Base-by-base conservation (phyloP, 2,888 invertebrate species). In the Gymnoscelis rufifasciata region DNA sequence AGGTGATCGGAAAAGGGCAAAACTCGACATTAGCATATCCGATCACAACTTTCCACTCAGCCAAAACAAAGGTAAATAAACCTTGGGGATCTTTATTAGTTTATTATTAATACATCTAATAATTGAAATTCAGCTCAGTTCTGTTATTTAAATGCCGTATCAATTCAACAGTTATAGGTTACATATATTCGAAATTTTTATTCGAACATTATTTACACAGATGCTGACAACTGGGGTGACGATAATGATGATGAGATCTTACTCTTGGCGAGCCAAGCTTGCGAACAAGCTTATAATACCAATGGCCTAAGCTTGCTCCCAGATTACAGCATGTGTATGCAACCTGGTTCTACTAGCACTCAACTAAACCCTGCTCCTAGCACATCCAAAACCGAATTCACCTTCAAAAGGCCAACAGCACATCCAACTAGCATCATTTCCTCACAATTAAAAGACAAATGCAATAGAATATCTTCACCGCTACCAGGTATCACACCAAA, bases 161-260 rank as follows among this genome's bases (percentile, higher is more conserved):
- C n/a, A n/a, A n/a, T n/a, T n/a, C n/a, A n/a, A n/a, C n/a, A n/a
- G n/a, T n/a, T n/a, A n/a, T n/a, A n/a, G n/a, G n/a, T n/a, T n/a
- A n/a, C n/a, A n/a, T n/a, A n/a, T n/a, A n/a, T n/a, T n/a, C n/a
- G n/a, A n/a, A n/a, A n/a, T n/a, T n/a, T n/a, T n/a, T n/a, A n/a
- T n/a, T n/a, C n/a, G n/a, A n/a, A n/a, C n/a, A n/a, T n/a, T n/a
- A n/a, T n/a, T n/a, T n/a, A n/a, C n/a, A n/a, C 64, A 10, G 58
- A 60, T 46, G 52, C 54, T 23, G 71, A 78, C 43, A 74, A 61
- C 39, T 88, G 88, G 88, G 88, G 83, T 7, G 87, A 89, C 47
- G 88, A 88, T 29, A 79, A 78, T 61, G 88, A 88, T 15, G 88
- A 88, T 31, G 86, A 88, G 60, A 82, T 89, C 26, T 65, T 89